A percentile compares a stretch with the other conserved stretches of the same genome.
Evolutionary conservation across 2,797 vertebrate species (phyloP).

Genomic region (Vespertilio murinus): DNA sequence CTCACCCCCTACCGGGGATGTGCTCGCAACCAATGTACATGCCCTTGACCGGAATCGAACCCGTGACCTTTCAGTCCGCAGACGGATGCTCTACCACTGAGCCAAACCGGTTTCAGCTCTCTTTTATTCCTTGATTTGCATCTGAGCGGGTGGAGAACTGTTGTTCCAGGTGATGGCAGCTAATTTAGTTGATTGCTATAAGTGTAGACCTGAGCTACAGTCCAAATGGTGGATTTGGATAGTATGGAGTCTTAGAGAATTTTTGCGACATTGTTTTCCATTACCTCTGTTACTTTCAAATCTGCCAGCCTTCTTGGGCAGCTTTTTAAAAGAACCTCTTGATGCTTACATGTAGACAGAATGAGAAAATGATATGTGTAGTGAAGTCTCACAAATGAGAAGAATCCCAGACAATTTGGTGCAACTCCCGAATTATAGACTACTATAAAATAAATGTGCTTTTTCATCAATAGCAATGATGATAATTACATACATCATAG

Average conservation of each 20-base stretch:
- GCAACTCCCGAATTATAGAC: neutral
- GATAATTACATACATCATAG: neutral
- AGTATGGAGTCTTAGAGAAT: neutral
- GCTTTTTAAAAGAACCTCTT: neutral
- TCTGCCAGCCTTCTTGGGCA: neutral
- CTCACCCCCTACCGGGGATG: too few species aligned
- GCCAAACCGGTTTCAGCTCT: too few species aligned
- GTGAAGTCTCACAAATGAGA: neutral
- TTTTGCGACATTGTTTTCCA: neutral
- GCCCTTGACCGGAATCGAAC: too few species aligned
- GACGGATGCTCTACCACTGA: too few species aligned
- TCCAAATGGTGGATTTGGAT: neutral
- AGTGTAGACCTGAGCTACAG: neutral
- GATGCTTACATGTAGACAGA: neutral
- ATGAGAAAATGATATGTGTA: neutral
- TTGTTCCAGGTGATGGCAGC: neutral
- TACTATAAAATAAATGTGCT: neutral
- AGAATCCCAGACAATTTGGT: neutral
- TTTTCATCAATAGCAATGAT: neutral
- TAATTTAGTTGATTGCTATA: too few species aligned
- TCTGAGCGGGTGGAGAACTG: neutral
- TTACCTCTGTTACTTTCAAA: neutral
- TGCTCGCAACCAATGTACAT: too few species aligned
- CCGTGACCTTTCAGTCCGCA: too few species aligned
- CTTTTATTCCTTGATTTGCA: neutral